Base-by-base conservation (phyloP, 2,113 vertebrate species). In the Megalops atlanticus region DNA sequence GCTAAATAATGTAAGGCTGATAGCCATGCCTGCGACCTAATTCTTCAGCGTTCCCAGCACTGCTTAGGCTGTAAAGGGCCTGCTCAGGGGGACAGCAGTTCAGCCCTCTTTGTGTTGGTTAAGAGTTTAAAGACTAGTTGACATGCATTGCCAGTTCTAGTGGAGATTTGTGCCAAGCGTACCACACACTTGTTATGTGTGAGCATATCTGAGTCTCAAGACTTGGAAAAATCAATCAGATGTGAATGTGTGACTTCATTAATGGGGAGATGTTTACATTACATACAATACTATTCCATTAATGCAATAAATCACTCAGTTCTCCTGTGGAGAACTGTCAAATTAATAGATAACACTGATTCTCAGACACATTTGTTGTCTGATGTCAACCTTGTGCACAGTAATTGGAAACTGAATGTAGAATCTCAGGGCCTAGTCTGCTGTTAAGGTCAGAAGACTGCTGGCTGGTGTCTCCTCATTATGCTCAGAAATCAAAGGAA, bases 1-100 rank as follows among this genome's bases (percentile, higher is more conserved):
- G 38, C 73, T 83, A 76, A 80, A 79, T 81, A 79, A 80, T 79
- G 68, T 43, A 75, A 74, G 35, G 68, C 41, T 85, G 38, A 72
- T 84, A 78, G 77, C 41, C 24, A 38, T 38, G 70, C 40, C 43
- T 79, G 54, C 71, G 80, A 74, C 82, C 45, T 16, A 27, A 31
- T 81, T 81, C 76, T 72, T 76, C 35, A 64, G 75, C 38, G 69
- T 31, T n/a, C 45, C 72, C n/a, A 35, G 73, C 2, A 70, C 36
- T 70, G 15, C 8, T 35, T 38, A 39, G 49, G 38, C 39, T 45
- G 38, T 14, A 73, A 38, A 38, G 69, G 38, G 54, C 39, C 45
- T 45, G 12, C 43, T 71, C 69, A 12, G 69, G 36, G 69, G 35
- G 10, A 36, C 12, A 0, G 21, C 52, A 64, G 31, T 64, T 64